A percentile compares a stretch with the other conserved stretches of the same genome.
These are phyloP conservation scores for Cantharis flavilabris DNA, from an alignment of 2,888 invertebrate genomes.

Conservation along the genomic window DNA sequence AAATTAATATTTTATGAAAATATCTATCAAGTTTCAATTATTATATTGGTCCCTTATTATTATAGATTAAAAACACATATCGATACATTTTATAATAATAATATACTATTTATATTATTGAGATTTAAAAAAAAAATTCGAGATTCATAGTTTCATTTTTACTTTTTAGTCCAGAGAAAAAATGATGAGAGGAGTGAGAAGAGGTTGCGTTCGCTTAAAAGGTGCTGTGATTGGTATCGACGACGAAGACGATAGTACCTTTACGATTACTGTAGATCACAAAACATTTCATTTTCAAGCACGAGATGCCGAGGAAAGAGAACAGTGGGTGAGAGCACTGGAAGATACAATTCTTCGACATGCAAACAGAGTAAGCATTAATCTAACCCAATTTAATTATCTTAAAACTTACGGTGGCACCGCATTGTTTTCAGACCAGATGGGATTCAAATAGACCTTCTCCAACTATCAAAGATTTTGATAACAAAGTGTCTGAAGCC, in stretches of 20 bases:
- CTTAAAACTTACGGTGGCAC: not conserved
- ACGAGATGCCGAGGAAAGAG: slow-evolving; percentile 90
- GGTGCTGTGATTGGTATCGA: slow-evolving; percentile 99
- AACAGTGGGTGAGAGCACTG: slow-evolving; percentile 93
- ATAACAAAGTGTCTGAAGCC: slow-evolving; percentile 90
- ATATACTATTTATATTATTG: no score
- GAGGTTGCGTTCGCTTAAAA: slow-evolving; percentile 96
- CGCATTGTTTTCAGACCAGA: slow-evolving; percentile 56
- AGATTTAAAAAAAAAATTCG: not conserved
- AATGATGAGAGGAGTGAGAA: slow-evolving; percentile 95
- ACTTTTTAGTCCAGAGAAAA: slow-evolving; percentile 89
- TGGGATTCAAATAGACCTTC: slow-evolving; percentile 63
- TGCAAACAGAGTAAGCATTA: slow-evolving; percentile 62
- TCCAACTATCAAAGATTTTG: slow-evolving; percentile 72
- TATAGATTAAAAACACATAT: not conserved
- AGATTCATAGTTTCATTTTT: not conserved
- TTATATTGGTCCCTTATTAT: not conserved
- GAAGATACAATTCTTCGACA: slow-evolving; percentile 93
- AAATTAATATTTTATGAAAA: not conserved
- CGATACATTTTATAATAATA: no score
- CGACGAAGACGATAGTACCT: slow-evolving; percentile 98
- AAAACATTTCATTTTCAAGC: slow-evolving; percentile 99
- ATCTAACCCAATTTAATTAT: not conserved
- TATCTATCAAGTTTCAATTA: no score
- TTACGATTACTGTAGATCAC: slow-evolving; percentile 98